Evolutionary conservation across 2,113 vertebrate genomes (phyloP), one percentile per base, ranked within the genome.

Genomic region (Globicephala melas): DNA sequence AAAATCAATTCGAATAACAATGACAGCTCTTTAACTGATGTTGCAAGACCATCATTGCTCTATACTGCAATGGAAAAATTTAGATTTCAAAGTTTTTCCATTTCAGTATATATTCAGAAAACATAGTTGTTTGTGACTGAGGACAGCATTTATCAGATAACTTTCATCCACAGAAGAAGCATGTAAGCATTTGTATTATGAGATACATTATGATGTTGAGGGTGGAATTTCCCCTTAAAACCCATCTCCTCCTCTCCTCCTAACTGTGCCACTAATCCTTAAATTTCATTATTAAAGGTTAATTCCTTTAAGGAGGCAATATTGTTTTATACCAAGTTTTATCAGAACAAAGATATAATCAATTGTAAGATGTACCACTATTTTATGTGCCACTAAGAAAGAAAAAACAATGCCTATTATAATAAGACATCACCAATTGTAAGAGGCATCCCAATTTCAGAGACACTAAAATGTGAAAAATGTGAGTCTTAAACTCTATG

Each of bases 321-420:
- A 60, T 36, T 79, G 26, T 83, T 89, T 67, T 74, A 25, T 53
- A 68, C 38, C 41, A 85, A 10, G 36, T 81, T 86, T 90, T 65
- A 81, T 93, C 14, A 95, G 89, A 96, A 95, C n/a, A 73, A 84
- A 86, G 47, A 88, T 47, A 77, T 3, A 95, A 80, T 73, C 17
- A 67, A 33, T 58, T 90, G 6, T 90, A 85, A 89, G 50, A 74
- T 73, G 58, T 2, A 68, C 5, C 3, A 17, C 60, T 77, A 28
- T 90, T 90, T 81, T 47, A 83, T 44, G 12, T 65, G 53, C 50
- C 47, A 67, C 53, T 77, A 47, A 89, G 26, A 79, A 97, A 97
- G 31, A 67, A 83, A 95, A 92, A 85, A 21, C 60, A 73, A 38
- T 53, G 55, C 38, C 28, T 67, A n/a, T 58, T 95, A 68, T 76